These are phyloP conservation scores for Frieseomelitta varia DNA, from an alignment of 1,140 invertebrate genomes.

Conservation along the genomic window DNA sequence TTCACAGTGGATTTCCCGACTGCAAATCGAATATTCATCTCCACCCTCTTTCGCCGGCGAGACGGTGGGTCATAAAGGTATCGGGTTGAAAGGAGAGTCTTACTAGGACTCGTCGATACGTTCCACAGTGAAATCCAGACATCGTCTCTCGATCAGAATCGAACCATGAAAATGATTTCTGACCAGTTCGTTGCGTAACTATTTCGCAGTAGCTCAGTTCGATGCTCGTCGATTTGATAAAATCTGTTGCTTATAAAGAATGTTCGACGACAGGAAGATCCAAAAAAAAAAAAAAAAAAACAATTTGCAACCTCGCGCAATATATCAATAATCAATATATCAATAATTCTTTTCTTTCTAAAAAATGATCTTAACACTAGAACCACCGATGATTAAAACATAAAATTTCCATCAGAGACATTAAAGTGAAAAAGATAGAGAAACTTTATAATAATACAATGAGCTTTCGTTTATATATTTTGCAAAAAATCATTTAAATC, in stretches of 20 bases:
- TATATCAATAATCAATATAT: too few species aligned
- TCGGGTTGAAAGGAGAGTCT: neutral
- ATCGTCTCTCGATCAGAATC: neutral
- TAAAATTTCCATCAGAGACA: too few species aligned
- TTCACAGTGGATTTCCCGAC: conserved; percentile 27
- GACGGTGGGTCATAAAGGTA: neutral
- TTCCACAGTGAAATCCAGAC: neutral
- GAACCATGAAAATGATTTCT: neutral
- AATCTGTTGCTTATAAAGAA: neutral
- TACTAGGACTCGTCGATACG: neutral
- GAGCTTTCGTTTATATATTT: too few species aligned
- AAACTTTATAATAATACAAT: too few species aligned
- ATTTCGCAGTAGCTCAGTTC: neutral
- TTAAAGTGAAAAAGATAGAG: too few species aligned
- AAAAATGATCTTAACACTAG: too few species aligned
- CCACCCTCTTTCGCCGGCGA: neutral
- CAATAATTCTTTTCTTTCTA: too few species aligned
- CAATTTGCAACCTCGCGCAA: too few species aligned
- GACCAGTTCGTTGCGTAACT: neutral
- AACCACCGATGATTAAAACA: too few species aligned
- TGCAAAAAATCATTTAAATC: too few species aligned
- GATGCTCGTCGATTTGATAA: neutral
- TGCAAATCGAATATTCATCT: conserved; percentile 48
- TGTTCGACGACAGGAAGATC: too few species aligned
- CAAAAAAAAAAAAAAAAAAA: too few species aligned